Evolutionary conservation across 2,113 vertebrate genomes (phyloP), one percentile per base, ranked within the genome.

Genomic region (Clarias batrachus): DNA sequence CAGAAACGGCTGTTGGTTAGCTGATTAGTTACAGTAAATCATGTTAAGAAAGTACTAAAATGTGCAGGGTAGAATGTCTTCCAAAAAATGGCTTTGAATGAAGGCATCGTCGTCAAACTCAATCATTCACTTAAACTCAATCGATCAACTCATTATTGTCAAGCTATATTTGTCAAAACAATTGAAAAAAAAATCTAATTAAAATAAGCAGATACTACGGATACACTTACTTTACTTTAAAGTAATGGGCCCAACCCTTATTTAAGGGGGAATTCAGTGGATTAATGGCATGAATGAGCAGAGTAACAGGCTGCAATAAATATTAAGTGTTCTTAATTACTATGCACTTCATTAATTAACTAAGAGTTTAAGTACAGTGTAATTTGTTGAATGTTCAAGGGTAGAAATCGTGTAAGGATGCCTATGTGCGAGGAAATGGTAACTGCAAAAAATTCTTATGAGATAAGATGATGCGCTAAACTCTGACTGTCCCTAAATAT

Each of bases 221-320:
- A 68, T 68, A 37, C 30, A 10, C 3, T 59, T 62, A 23, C 4
- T 54, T 21, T 86, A 54, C 7, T 57, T 27, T 57, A 68, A 16
- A n/a, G 4, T 41, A 37, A 84, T 78, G 86, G 82, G 88, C 86
- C 89, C 87, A 91, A 90, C 90, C 84, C 85, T 79, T 33, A 83
- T n/a, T 74, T 54, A 88, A 37, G 41, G 79, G 83, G 74, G 68
- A 70, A 81, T 30, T 73, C 10, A 76, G 56, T 62, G 48, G 84
- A 57, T 87, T 41, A 68, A 57, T 81, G 54, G 87, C 85, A 88
- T 82, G 82, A 85, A 82, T 59, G 84, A 83, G n/a, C 9, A 83
- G 16, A 87, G 89, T 87, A 91, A 86, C 89, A 25, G 57, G 57
- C 78, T 37, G 11, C 78, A 62, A 30, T 23, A 81, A 62, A 41